phyloP scores from a whole-genome alignment of 2,797 vertebrate genomes.

The Heliangelus exortis region DNA sequence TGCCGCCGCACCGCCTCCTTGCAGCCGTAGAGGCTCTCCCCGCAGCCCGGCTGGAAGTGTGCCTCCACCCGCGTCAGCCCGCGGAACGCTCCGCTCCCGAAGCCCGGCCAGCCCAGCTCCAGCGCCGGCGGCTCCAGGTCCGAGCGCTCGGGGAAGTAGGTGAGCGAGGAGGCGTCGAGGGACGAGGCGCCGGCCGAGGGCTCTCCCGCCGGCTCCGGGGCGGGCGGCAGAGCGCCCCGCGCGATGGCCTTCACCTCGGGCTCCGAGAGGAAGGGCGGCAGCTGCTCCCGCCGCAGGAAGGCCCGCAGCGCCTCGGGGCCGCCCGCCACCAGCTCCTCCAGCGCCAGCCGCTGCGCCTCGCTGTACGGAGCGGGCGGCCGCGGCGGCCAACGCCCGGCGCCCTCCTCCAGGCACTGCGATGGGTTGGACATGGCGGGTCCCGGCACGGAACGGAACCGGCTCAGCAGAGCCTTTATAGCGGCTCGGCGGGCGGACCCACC shows the following conservation, averaged over 20 bases:
- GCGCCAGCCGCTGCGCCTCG: conserved; percentile 83
- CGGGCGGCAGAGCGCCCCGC: conserved; percentile 68
- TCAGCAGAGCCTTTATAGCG: neutral
- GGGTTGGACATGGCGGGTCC: neutral
- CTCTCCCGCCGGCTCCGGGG: conserved; percentile 82
- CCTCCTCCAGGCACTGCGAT: conserved; percentile 85
- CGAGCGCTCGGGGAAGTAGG: conserved; percentile 91
- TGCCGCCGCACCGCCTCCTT: conserved; percentile 91
- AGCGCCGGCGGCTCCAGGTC: conserved; percentile 90
- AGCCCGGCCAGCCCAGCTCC: conserved; percentile 94
- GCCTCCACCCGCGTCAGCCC: conserved; percentile 75
- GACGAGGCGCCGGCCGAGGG: conserved; percentile 76
- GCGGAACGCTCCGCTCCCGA: conserved; percentile 89
- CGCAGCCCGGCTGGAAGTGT: conserved; percentile 92
- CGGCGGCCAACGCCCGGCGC: conserved; percentile 58
- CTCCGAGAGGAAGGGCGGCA: conserved; percentile 72
- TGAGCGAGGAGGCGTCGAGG: conserved; percentile 85
- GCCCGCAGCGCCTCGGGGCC: conserved; percentile 77
- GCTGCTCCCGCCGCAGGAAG: conserved; percentile 82
- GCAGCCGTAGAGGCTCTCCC: conserved; percentile 88
- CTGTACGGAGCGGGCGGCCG: conserved; percentile 84
- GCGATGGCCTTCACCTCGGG: conserved; percentile 82
- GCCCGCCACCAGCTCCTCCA: conserved; percentile 86
- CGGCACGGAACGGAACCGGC: too few species aligned
- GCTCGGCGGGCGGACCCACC: too few species aligned